Base-by-base conservation (phyloP, 2,113 vertebrate species). In the Setophaga kirtlandii region DNA sequence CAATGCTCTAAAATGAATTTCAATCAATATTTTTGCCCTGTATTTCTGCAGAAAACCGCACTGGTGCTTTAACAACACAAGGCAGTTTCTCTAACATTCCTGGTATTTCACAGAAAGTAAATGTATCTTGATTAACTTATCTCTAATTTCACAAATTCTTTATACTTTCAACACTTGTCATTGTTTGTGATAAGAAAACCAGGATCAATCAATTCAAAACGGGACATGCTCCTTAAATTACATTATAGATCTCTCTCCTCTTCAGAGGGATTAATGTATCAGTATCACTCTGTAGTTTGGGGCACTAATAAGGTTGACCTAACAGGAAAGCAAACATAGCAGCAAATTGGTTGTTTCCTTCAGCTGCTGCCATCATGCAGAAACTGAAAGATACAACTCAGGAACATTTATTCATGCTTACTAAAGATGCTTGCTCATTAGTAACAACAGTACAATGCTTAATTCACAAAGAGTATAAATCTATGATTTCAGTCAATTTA, bases 271-370 rank as follows among this genome's bases (percentile, higher is more conserved):
- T 95, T 96, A 96, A 97, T 70, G 73, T 15, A 87, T 87, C 63
- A 88, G 71, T 50, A 94, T 92, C 85, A 88, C 69, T 93, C 63
- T 87, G 49, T 79, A 96, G 81, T 95, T 53, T 75, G 89, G 55
- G 67, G 73, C 78, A 95, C 78, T 89, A 96, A 93, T 96, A 97
- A 94, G 81, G 80, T 87, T 93, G 83, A 98, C 87, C 67, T 90
- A 92, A 47, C 41, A 84, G 70, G 67, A 93, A 95, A 77, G 52
- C 75, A 97, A 95, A 94, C 67, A 93, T 2, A 12, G 7, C 56
- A 94, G 94, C 69, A 89, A 94, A 94, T 41, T 47, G 62, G 77
- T 77, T 91, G 63, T 47, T 96, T 70, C 92, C 13, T 53, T 83
- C 80, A 93, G 94, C 60, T 95, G 63, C 46, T 95, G 90, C 74